Conservation (phyloP, 1,140 invertebrate genomes). For the Chionoecetes opilio region DNA sequence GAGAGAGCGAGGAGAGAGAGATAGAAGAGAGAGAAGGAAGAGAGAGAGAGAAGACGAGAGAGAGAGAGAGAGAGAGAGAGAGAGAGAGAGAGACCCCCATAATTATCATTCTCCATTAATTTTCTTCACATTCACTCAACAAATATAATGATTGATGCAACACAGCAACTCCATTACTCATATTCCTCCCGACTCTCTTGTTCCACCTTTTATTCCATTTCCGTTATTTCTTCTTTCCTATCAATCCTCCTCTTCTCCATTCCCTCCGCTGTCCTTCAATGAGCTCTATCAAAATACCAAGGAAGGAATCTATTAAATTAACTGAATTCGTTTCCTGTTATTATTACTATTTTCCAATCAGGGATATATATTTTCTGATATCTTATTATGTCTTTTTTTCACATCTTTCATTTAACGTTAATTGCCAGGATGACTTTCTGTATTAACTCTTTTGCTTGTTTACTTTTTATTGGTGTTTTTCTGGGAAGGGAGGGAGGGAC, state of each 20-base stretch:
- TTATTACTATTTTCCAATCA: conserved; percentile 21
- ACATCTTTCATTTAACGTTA: not conserved
- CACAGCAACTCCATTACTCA: too few relatives aligned
- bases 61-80: too few relatives aligned
- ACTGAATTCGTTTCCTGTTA: not conserved
- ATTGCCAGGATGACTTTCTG: not conserved
- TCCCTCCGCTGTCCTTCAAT: not conserved
- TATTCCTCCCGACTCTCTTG: too few relatives aligned
- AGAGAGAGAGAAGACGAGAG: too few relatives aligned
- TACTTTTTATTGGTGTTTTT: not conserved
- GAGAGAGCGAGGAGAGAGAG: not conserved
- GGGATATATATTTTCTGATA: not conserved
- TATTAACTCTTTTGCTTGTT: not conserved
- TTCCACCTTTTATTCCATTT: too few relatives aligned
- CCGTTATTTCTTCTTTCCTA: not conserved
- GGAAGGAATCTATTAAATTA: not conserved
- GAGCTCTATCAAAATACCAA: not conserved
- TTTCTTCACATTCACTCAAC: not conserved
- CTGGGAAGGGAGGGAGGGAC: not conserved
- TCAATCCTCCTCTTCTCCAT: not conserved
- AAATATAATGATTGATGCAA: too few relatives aligned
- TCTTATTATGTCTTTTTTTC: not conserved
- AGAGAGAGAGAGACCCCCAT: not conserved
- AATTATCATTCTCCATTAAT: not conserved
- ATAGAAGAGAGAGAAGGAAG: too few relatives aligned